A percentile compares a stretch with the other conserved stretches of the same genome.
Evolutionary conservation across 2,113 vertebrate genomes (phyloP).

Genomic region (Triplophysa tibetana): DNA sequence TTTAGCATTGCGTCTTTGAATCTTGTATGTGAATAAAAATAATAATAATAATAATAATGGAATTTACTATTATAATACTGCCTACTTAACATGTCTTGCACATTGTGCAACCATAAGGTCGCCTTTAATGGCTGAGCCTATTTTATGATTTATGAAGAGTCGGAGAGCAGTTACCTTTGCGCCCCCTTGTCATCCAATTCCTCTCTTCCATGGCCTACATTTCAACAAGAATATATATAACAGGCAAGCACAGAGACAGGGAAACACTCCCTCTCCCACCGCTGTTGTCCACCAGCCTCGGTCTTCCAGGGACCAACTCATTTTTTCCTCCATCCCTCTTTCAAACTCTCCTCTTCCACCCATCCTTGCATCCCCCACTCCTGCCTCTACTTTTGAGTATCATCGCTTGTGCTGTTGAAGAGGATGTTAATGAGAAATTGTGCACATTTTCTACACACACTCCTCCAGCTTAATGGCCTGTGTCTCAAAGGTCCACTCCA

Average conservation of each 20-base stretch:
- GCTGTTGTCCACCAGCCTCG: conserved; percentile 21
- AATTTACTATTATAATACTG: background rate
- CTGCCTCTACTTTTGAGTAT: conserved; percentile 5
- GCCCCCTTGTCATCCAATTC: background rate
- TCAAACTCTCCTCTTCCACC: background rate
- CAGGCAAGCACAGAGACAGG: background rate
- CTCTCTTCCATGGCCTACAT: conserved; percentile 13
- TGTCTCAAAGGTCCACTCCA: conserved; percentile 50
- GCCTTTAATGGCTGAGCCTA: background rate
- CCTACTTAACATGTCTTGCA: background rate
- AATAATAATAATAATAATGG: background rate
- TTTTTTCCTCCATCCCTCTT: background rate
- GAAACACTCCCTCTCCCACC: conserved; percentile 4
- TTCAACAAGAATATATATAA: conserved; percentile 2
- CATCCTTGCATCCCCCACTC: background rate
- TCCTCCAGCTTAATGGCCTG: conserved; percentile 50
- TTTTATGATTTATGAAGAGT: conserved; percentile 31
- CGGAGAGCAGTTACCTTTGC: conserved; percentile 15
- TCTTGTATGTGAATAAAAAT: background rate
- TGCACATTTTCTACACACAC: conserved; percentile 41
- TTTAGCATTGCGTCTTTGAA: background rate
- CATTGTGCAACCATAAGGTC: background rate
- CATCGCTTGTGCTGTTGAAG: conserved; percentile 28
- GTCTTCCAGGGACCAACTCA: conserved; percentile 24
- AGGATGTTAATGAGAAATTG: conserved; percentile 49